Base-by-base conservation (phyloP, 2,797 vertebrate species). In the Enteromius unitaeniatus region DNA sequence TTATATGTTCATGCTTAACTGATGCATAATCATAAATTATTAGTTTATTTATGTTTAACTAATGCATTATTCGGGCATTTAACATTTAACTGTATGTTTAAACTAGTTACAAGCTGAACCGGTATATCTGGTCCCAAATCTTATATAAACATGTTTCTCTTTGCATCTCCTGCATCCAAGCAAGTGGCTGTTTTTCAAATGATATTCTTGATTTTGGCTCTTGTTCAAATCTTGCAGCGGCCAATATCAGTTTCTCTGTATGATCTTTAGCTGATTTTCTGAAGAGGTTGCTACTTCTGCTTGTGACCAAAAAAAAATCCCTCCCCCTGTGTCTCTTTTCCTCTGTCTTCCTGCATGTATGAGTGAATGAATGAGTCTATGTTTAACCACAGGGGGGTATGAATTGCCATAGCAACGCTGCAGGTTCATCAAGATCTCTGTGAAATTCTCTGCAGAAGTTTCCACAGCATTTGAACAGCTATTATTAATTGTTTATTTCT, bases 321-420 rank as follows among this genome's bases (percentile, higher is more conserved):
- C 49, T 70, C 31, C 51, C 67, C 28, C 19, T 42, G 19, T 85
- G n/a, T 65, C 8, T 67, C 73, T 74, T 47, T 80, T 37, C 47
- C 62, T 86, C 8, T 58, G 65, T 74, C 55, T 80, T 37, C 55
- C 47, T 86, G 78, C 74, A 83, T 83, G 70, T 88, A 34, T 83
- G 67, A 78, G 82, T 73, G 83, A 84, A 86, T 79, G 68, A 68
- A 76, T 78, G 85, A 85, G 64, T 83, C 82, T 86, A 86, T 86
- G 84, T 81, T 86, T 88, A 88, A 85, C 74, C 83, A 86, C 83
- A 69, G 81, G 83, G 55, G 81, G 85, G 87, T 84, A 82, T 67
- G 62, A 55, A 88, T 88, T 74, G 84, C 81, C 78, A 89, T 85
- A 78, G 85, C 78, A 88, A 89, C 86, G 65, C 79, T 53, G 69